A percentile compares a stretch with the other conserved stretches of the same genome.
Evolutionary conservation across 2,113 vertebrate genomes (phyloP).

Genomic region (Casuarius casuarius): DNA sequence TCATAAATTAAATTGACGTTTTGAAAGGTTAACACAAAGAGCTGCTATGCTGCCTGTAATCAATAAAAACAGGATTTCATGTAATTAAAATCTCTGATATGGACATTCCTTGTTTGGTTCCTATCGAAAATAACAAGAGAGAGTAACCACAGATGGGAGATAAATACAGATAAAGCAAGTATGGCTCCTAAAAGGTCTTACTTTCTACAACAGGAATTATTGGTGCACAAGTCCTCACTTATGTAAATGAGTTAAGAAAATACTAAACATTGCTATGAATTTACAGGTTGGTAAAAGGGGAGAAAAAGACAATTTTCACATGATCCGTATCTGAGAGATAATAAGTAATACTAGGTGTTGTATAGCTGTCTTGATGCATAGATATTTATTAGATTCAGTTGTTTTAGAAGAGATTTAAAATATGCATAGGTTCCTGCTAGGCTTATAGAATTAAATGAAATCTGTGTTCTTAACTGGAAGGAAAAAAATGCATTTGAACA

Average conservation of each 20-base stretch:
- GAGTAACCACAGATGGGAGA: slow-evolving; percentile 20
- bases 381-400: not conserved
- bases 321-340: not conserved
- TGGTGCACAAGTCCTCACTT: not conserved
- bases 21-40: slow-evolving; percentile 74
- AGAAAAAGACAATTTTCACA: not conserved
- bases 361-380: not conserved
- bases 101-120: slow-evolving; percentile 57
- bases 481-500: not conserved
- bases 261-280: not conserved
- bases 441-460: not conserved
- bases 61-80: slow-evolving; percentile 72
- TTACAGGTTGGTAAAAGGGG: not conserved
- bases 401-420: not conserved
- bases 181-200: not conserved
- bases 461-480: not conserved
- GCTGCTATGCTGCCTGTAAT: slow-evolving; percentile 63
- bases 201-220: not conserved
- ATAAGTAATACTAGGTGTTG: not conserved
- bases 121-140: slow-evolving; percentile 55
- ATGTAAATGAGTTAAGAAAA: slow-evolving; percentile 9
- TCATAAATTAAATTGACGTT: slow-evolving; percentile 74
- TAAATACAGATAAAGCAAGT: slow-evolving; percentile 58
- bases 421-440: not conserved
- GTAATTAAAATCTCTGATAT: slow-evolving; percentile 77